Base-by-base conservation (phyloP, 2,888 invertebrate species). In the Argyresthia albistria region DNA sequence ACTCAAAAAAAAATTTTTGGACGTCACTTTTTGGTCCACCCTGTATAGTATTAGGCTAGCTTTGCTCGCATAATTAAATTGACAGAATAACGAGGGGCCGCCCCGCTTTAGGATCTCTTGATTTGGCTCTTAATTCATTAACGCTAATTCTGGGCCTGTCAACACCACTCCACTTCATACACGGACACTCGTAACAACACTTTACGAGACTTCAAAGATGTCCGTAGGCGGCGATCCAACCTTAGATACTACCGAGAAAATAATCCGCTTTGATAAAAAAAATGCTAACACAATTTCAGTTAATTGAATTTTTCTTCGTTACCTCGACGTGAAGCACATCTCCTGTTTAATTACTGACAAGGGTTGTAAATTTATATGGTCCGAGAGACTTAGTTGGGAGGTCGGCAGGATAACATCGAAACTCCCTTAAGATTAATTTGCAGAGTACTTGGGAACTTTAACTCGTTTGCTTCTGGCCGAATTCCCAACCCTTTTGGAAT, bases 341-440 rank as follows among this genome's bases (percentile, higher is more conserved):
- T 80, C 70, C 63, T 66, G 70, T 69, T 82, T 80, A 84, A 84
- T 84, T 82, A 83, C 78, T 65, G 68, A 67, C 71, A 73, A 76
- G 78, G 80, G 80, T 79, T 76, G 82, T 80, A 81, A 82, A 83
- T 86, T 84, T 84, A 81, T 76, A 81, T 76, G 76, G 74, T 76
- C 75, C 70, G 70, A 72, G 73, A 69, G 78, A 78, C 76, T 79
- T 74, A 66, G 73, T 76, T 79, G 63, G 70, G 71, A 76, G 76
- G 72, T 74, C 69, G 66, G 61, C 68, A 70, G 77, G 80, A 80
- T 80, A 82, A 76, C 80, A 80, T 80, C 75, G 78, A 76, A 82
- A 82, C 82, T 86, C 86, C 83, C 84, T 78, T 75, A 86, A 87
- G 86, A 86, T 86, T 87, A 87, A 87, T 87, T 86, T 86, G 76